Conservation (phyloP, 2,888 invertebrate genomes). For the Cantharis flavilabris region DNA sequence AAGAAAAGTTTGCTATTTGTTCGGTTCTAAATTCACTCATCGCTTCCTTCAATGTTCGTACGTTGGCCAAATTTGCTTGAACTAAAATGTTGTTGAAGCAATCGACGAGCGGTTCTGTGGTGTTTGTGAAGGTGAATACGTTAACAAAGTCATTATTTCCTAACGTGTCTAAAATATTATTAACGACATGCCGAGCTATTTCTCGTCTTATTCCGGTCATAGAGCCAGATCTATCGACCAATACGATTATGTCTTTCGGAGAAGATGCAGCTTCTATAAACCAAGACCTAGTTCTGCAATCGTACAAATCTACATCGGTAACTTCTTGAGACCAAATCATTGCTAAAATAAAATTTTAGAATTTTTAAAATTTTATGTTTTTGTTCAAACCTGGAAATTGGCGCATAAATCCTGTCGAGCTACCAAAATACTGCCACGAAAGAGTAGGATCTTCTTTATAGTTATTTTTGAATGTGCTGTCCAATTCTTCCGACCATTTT, state of each 20-base stretch:
- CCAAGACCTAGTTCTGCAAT: slow-evolving; percentile 93
- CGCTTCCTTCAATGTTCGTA: slow-evolving; percentile 79
- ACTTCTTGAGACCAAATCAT: slow-evolving; percentile 80
- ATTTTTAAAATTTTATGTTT: neutral
- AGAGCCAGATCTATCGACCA: slow-evolving; percentile 70
- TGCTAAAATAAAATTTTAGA: slow-evolving; percentile 56
- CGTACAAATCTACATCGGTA: slow-evolving; percentile 80
- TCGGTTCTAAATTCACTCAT: slow-evolving; percentile 79
- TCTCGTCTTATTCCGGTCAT: slow-evolving; percentile 76
- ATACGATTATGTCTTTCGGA: slow-evolving; percentile 86
- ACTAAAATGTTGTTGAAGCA: slow-evolving; percentile 90
- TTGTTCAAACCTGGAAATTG: slow-evolving; percentile 84
- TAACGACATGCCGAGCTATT: slow-evolving; percentile 86
- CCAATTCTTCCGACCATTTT: slow-evolving; percentile 93
- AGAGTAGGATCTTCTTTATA: slow-evolving; percentile 84
- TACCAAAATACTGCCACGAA: slow-evolving; percentile 98
- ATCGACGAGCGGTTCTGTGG: slow-evolving; percentile 78
- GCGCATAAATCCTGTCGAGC: slow-evolving; percentile 95
- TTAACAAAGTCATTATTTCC: slow-evolving; percentile 98
- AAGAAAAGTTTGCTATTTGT: slow-evolving; percentile 92
- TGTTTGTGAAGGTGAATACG: slow-evolving; percentile 88
- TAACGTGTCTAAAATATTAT: slow-evolving; percentile 91
- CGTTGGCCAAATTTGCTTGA: slow-evolving; percentile 86
- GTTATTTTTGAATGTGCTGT: slow-evolving; percentile 86
- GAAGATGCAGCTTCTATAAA: slow-evolving; percentile 97